Evolutionary conservation across 2,888 invertebrate species (phyloP).

Genomic region (Epirrhoe tristata): DNA sequence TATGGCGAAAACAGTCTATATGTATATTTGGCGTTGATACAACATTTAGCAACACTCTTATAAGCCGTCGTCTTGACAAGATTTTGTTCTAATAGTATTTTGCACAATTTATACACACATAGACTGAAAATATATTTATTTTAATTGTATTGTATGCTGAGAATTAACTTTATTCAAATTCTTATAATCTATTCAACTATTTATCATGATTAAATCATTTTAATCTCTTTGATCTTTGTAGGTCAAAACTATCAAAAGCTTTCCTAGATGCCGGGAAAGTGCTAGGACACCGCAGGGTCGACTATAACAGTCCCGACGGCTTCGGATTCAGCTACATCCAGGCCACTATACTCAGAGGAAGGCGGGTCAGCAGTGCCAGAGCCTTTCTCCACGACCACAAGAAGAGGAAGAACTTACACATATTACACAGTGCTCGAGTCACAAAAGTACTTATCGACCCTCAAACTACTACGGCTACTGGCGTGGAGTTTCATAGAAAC

Average conservation of each 20-base stretch:
- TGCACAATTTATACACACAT: too few relatives aligned
- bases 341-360: constrained; percentile 78
- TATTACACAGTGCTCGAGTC: constrained; percentile 82
- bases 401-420: constrained; percentile 84
- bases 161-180: too few relatives aligned
- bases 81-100: too few relatives aligned
- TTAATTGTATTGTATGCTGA: too few relatives aligned
- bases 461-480: constrained; percentile 74
- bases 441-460: constrained; percentile 86
- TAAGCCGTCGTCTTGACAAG: too few relatives aligned
- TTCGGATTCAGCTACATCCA: constrained; percentile 85
- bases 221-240: constrained; percentile 50
- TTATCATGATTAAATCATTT: background rate
- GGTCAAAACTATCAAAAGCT: constrained; percentile 85
- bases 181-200: too few relatives aligned
- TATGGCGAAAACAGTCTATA: too few relatives aligned
- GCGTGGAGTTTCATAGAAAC: constrained; percentile 69
- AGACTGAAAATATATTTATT: too few relatives aligned
- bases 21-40: too few relatives aligned
- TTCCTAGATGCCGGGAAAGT: constrained; percentile 87
- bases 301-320: constrained; percentile 88
- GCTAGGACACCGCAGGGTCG: constrained; percentile 87
- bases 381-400: constrained; percentile 85
- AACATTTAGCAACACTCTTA: too few relatives aligned
- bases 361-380: constrained; percentile 82